Conservation (phyloP, 2,888 invertebrate species). For the Falcaria lacertinaria region DNA sequence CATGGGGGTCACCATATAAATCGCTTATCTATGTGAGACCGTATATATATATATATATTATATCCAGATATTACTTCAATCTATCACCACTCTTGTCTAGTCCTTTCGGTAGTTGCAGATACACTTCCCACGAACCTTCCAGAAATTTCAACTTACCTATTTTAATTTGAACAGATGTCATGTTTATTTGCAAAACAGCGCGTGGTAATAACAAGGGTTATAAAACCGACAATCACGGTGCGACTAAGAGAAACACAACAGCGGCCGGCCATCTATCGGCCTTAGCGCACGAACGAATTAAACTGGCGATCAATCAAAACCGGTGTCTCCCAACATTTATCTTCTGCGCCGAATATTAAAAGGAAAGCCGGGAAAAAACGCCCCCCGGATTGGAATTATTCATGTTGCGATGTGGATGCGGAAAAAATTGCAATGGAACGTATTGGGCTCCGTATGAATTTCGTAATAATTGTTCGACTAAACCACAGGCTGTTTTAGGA, state of each 20-base stretch:
- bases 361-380: constrained; percentile 45
- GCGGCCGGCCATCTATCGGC: constrained; percentile 1
- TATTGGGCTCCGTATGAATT: neutral
- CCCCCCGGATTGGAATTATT: constrained; percentile 44
- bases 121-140: too few relatives aligned
- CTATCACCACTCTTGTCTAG: too few relatives aligned
- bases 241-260: neutral
- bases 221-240: neutral
- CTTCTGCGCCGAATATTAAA: constrained; percentile 65
- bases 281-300: constrained; percentile 34
- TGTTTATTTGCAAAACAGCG: too few relatives aligned
- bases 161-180: too few relatives aligned
- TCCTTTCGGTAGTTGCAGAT: too few relatives aligned
- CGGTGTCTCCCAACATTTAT: constrained; percentile 69
- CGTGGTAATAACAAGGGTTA: constrained; percentile 3
- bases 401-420: constrained; percentile 30
- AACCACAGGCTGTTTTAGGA: neutral
- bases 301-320: constrained; percentile 66
- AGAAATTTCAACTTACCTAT: too few relatives aligned
- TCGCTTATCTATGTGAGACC: too few relatives aligned
- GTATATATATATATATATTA: too few relatives aligned
- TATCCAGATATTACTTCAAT: too few relatives aligned
- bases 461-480: neutral
- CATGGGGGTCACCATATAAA: too few relatives aligned
- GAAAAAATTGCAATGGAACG: neutral